Evolutionary conservation across 2,113 vertebrate genomes (phyloP), one percentile per base, ranked within the genome.

Genomic region (Cottus gobio): DNA sequence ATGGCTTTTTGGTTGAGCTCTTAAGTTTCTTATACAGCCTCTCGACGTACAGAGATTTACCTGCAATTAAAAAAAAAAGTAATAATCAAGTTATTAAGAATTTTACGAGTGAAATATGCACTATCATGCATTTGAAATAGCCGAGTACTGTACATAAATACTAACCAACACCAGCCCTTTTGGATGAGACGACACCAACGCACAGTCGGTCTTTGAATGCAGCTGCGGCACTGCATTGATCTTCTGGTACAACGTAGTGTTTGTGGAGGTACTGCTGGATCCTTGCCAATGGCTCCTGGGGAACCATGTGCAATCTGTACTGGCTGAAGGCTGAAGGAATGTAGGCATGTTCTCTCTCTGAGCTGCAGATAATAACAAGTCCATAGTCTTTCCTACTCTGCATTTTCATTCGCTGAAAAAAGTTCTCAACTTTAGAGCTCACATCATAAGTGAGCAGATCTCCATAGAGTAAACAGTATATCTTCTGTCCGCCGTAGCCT

Each of bases 21-120:
- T 36, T 86, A 52, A 99, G 90, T 31, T 91, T 95, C 81, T 94
- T 71, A 26, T 96, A 93, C 13, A 98, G 69, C 67, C 97, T 96
- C 71, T 90, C 95, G 76, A 99, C 95, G 18, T 96, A 99, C 3
- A 99, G 96, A 20, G 98, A 99, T 89, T 99, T 99, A 39, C 98
- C 98, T 99, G 76, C 39, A 80, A 22, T 26, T 36, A 31, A 60
- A 37, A 24, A 42, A 8, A 28, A 42, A 8, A 83, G 1, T 34
- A 0, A 77, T 30, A 15, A 58, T 28, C 3, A 3, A 70, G 7
- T 0, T 36, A 0, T 67, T 0, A 31, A 56, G 11, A 60, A 50
- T 50, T 5, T 22, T 28, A 18, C 2, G 2, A 22, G 18, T 0
- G 2, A 72, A 39, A n/a, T 39, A 70, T 54, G 31, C 4, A 57